These are phyloP conservation scores for Tuta absoluta DNA, from an alignment of 2,888 invertebrate species.

Conservation along the genomic window DNA sequence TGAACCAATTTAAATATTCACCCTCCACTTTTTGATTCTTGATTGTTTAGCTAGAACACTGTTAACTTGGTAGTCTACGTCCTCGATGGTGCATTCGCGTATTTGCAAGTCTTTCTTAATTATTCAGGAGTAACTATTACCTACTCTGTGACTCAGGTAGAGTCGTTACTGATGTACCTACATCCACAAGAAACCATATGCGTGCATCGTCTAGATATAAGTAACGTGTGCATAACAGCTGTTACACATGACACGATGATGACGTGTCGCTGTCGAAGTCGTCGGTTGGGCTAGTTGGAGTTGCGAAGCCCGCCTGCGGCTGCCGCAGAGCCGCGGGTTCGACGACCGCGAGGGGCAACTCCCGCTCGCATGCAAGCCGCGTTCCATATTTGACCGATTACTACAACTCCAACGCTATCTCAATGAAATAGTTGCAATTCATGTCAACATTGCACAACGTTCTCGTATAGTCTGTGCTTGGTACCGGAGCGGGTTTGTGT, in stretches of 20 bases:
- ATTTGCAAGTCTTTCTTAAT: no score
- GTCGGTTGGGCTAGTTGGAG: constrained; percentile 38
- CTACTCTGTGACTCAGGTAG: no score
- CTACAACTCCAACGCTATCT: constrained; percentile 49
- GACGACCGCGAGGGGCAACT: constrained; percentile 65
- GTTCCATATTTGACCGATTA: constrained; percentile 63
- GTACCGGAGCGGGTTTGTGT: constrained; percentile 19
- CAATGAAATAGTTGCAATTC: constrained; percentile 32
- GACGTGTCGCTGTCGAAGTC: constrained; percentile 30
- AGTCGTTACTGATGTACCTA: background rate
- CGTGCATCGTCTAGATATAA: background rate
- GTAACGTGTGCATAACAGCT: constrained; percentile 11
- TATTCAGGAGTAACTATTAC: no score
- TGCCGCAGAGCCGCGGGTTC: constrained; percentile 50
- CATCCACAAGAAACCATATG: background rate
- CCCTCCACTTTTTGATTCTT: background rate
- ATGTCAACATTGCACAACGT: constrained; percentile 27
- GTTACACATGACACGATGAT: constrained; percentile 29
- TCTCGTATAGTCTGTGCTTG: constrained; percentile 12
- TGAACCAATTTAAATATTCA: background rate
- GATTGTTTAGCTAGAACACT: background rate
- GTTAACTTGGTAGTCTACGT: background rate
- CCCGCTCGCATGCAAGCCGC: constrained; percentile 49
- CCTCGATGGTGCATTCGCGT: background rate
- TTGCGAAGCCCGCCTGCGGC: constrained; percentile 44